phyloP scores from a whole-genome alignment of 2,888 invertebrate species.

The Drosophila prostipennis region DNA sequence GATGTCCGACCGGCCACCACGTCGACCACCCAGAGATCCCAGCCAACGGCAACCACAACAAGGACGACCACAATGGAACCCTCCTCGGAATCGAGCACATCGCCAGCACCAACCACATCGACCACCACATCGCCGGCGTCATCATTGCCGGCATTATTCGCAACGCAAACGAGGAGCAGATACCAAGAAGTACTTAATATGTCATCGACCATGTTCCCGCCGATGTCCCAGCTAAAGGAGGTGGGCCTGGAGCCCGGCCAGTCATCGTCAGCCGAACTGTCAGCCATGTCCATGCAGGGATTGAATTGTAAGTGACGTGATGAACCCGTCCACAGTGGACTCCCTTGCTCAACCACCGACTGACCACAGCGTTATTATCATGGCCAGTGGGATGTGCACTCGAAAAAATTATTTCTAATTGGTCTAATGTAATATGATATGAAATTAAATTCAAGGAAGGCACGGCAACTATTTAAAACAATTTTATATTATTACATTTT shows the following conservation, averaged over 20 bases:
- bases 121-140: conserved; percentile 73
- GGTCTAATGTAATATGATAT: too few relatives aligned
- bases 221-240: conserved; percentile 65
- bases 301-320: conserved; percentile 82
- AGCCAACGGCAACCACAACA: conserved; percentile 63
- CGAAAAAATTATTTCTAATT: not conserved
- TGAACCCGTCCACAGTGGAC: conserved; percentile 37
- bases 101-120: conserved; percentile 76
- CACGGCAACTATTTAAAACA: too few relatives aligned
- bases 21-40: conserved; percentile 16
- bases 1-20: conserved; percentile 59
- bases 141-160: conserved; percentile 68
- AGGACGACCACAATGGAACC: conserved; percentile 32
- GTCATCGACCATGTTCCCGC: conserved; percentile 83
- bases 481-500: too few relatives aligned
- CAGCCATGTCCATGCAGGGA: conserved; percentile 81
- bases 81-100: conserved; percentile 30
- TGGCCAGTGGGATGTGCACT: conserved; percentile 15
- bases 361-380: conserved; percentile 47
- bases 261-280: conserved; percentile 66
- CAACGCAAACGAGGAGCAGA: conserved; percentile 76
- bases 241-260: conserved; percentile 10
- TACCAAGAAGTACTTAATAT: conserved; percentile 83
- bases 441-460: too few relatives aligned
- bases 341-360: not conserved